These are phyloP conservation scores for Hylaea fasciaria DNA, from an alignment of 2,888 invertebrate species.

Conservation along the genomic window DNA sequence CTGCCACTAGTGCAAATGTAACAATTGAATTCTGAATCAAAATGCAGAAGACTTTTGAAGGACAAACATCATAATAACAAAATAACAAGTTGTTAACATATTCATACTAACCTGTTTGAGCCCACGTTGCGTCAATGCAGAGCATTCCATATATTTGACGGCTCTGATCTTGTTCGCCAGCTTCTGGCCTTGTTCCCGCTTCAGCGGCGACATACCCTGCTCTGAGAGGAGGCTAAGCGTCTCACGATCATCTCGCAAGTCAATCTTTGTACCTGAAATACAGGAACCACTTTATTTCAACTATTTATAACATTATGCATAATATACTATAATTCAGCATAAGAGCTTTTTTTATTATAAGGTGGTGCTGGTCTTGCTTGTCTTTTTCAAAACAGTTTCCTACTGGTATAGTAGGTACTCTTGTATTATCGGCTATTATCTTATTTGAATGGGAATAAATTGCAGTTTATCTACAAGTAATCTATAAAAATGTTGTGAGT, in stretches of 20 bases:
- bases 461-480: too few relatives aligned
- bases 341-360: too few relatives aligned
- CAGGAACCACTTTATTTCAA: background rate
- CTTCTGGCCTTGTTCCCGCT: constrained; percentile 99
- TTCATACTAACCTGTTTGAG: constrained; percentile 90
- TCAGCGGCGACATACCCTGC: constrained; percentile 97
- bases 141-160: constrained; percentile 99
- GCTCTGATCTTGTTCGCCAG: constrained; percentile 99
- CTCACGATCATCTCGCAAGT: constrained; percentile 98
- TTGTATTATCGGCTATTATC: too few relatives aligned
- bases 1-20: background rate
- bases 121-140: constrained; percentile 98
- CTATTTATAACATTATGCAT: background rate
- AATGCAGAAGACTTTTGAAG: constrained; percentile 1
- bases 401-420: too few relatives aligned
- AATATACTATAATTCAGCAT: too few relatives aligned
- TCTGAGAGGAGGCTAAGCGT: constrained; percentile 95
- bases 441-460: too few relatives aligned
- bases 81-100: constrained; percentile 2
- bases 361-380: too few relatives aligned
- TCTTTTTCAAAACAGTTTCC: too few relatives aligned
- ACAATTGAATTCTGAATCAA: constrained; percentile 5
- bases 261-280: constrained; percentile 96
- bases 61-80: constrained; percentile 16
- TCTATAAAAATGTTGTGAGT: too few relatives aligned